Base-by-base conservation (phyloP, 2,113 vertebrate genomes). In the Pseudolaguvia tuberculata region DNA sequence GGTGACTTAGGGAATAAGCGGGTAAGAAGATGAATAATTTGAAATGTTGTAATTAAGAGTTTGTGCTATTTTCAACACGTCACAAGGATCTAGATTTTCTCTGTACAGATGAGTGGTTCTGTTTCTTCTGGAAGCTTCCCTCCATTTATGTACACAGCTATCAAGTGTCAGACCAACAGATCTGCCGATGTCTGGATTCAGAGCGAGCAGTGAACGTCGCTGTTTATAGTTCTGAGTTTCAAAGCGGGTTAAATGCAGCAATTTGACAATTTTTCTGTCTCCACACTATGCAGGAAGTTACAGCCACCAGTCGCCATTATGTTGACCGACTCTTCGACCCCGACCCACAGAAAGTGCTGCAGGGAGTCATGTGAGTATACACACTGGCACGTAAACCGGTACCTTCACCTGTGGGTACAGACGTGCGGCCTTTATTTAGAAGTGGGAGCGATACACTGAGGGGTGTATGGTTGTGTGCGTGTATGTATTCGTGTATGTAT, bases 251-350 rank as follows among this genome's bases (percentile, higher is more conserved):
- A 5, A 74, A 29, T 75, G 67, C 21, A 80, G 31, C 77, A 17
- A 68, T 63, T 80, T 42, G 72, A 55, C 14, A 59, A 61, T 56
- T 76, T 52, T 78, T 67, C 23, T 77, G 31, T 88, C 84, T 79
- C 86, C 78, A 82, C 83, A 83, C 84, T 58, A 72, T 70, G 42
- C 91, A 99, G 97, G 97, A 99, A 91, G 97, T 97, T 83, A 97
- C 95, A 70, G 96, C 96, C 82, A 98, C 95, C 76, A 98, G 96
- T 91, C 96, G 96, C 84, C 97, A 99, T 90, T 99, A 99, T 92
- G 96, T 99, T 81, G 96, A 99, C 88, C 89, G 96, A 87, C 91
- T 99, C 85, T 98, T 98, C 86, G 96, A 99, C 89, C 95, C 96
- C 23, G 96, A 99, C 90, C 96, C 97, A 84, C 95, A 98, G 86